Base-by-base conservation (phyloP, 2,113 vertebrate species). In the Protomyctophum bolini region DNA sequence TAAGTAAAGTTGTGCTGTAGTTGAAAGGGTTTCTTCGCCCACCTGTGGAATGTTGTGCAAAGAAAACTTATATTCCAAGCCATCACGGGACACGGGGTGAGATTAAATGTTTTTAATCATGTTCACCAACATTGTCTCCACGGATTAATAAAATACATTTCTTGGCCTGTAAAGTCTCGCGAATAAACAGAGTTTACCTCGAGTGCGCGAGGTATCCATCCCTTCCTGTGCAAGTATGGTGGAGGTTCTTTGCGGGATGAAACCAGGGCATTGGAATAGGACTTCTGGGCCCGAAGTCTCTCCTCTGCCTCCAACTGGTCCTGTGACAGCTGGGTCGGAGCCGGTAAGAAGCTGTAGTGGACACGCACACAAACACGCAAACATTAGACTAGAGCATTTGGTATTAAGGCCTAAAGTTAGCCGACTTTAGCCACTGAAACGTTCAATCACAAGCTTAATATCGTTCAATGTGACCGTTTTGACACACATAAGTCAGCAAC, bases 221-320 rank as follows among this genome's bases (percentile, higher is more conserved):
- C 94, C 78, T 97, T 96, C 33, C 98, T 93, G 70, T 94, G 94
- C 1, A 95, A 96, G 0, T 98, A 98, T 0, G 94, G 94, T 7
- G 96, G 96, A 10, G 97, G 96, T 59, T 99, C 97, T 88, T 94
- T 93, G 14, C 95, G 92, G 10, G 96, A 97, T 0, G 96, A 92
- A 1, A 99, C 96, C 73, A 99, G 76, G 0, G 96, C 96, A 14
- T 95, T 95, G 76, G 98, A 96, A 50, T 93, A 93, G 8, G 95
- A 95, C 70, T 94, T 94, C 83, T 98, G 96, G 8, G 95, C 93
- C 77, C 95, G 92, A 57, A 93, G 81, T 72, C 90, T 93, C 87
- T 99, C 97, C 80, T 99, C 97, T 49, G 96, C 92, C 80, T 99
- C 98, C 60, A 99, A 91, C 90, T 99, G 97, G 89, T 99, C 97